phyloP scores from a whole-genome alignment of 2,113 vertebrate species.

The Ptilorrhoa leucosticta region DNA sequence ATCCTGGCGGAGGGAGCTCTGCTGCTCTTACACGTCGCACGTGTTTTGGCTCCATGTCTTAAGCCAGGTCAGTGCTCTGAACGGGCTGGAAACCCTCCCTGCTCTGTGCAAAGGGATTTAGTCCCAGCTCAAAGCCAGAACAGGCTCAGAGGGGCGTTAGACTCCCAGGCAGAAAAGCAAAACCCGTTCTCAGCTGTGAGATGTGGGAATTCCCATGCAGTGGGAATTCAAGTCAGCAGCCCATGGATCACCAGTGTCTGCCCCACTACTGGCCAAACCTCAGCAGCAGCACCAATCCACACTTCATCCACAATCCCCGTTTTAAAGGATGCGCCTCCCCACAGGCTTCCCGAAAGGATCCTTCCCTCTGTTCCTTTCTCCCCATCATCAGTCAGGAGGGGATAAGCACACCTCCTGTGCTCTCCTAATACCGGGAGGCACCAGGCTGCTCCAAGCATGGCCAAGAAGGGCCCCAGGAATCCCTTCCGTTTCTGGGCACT shows the following conservation, averaged over 20 bases:
- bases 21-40: accelerated
- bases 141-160: accelerated
- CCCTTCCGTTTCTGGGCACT: not conserved
- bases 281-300: not conserved
- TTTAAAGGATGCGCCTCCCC: not conserved
- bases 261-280: not conserved
- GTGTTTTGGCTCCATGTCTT: not conserved
- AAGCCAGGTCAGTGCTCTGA: not conserved
- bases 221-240: not conserved
- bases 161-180: not conserved
- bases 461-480: not conserved
- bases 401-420: not conserved
- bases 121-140: not conserved
- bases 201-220: accelerated
- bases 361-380: not conserved
- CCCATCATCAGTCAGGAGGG: not conserved
- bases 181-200: not conserved
- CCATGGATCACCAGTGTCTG: accelerated
- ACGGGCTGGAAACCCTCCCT: not conserved
- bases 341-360: not conserved
- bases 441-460: not conserved
- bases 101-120: not conserved
- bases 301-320: not conserved
- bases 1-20: not conserved
- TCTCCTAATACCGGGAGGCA: not conserved